Percentiles rank a stretch among this genome's conserved stretches.
These are phyloP conservation scores for Crepidodera aurea DNA, from an alignment of 2,888 invertebrate species.

Conservation along the genomic window DNA sequence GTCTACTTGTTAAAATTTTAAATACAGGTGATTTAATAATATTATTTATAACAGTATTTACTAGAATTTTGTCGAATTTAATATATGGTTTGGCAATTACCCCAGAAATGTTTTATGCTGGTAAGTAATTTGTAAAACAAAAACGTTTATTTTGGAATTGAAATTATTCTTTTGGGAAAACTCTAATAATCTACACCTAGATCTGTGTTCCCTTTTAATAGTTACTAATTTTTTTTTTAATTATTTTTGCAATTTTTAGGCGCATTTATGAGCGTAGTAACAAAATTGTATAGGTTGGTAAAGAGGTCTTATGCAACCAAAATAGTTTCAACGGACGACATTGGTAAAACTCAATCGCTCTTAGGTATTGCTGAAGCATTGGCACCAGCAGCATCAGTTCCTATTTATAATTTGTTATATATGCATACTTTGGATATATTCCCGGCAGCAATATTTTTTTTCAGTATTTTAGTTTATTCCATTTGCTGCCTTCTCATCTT, in stretches of 20 bases:
- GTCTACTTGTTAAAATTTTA: constrained; percentile 54
- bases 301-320: constrained; percentile 57
- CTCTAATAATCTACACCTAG: too few species aligned
- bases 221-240: constrained; percentile 16
- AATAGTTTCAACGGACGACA: constrained; percentile 54
- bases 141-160: too few species aligned
- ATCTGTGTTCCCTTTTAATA: too few species aligned
- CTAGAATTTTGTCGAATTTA: constrained; percentile 60
- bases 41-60: constrained; percentile 56
- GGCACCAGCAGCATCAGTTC: constrained; percentile 66
- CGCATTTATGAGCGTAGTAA: constrained; percentile 52
- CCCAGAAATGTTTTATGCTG: constrained; percentile 56
- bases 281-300: constrained; percentile 52
- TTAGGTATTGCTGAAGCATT: constrained; percentile 68
- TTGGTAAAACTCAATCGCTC: constrained; percentile 63
- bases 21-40: constrained; percentile 58
- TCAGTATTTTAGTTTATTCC: constrained; percentile 57
- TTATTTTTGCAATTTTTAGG: too few species aligned
- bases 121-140: too few species aligned
- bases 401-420: constrained; percentile 67
- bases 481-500: constrained; percentile 42
- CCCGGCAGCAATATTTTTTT: constrained; percentile 67
- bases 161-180: too few species aligned
- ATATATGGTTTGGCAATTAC: constrained; percentile 56
- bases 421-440: constrained; percentile 63